phyloP scores from a whole-genome alignment of 2,888 invertebrate species.

The Tachina fera region DNA sequence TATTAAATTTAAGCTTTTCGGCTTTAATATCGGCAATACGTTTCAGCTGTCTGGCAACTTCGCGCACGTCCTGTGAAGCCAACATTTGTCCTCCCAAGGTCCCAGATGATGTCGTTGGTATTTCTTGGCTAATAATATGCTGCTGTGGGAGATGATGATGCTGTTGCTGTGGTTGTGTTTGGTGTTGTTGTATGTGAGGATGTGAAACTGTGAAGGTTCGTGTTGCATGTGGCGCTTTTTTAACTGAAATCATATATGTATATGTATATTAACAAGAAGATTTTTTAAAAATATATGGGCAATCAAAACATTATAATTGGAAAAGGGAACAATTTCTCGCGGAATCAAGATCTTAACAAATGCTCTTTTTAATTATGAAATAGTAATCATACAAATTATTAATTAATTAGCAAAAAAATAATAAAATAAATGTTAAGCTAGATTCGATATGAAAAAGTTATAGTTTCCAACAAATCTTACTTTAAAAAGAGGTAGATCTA shows the following conservation, averaged over 20 bases:
- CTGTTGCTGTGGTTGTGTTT: slow-evolving; percentile 54
- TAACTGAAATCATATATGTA: slow-evolving; percentile 76
- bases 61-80: slow-evolving; percentile 76
- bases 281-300: neutral
- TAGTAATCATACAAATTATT: too few relatives aligned
- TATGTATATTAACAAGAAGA: neutral
- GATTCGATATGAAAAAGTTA: too few relatives aligned
- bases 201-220: slow-evolving; percentile 66
- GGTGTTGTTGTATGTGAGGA: slow-evolving; percentile 69
- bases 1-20: slow-evolving; percentile 81
- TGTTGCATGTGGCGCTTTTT: slow-evolving; percentile 74
- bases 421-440: too few relatives aligned
- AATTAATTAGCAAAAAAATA: too few relatives aligned
- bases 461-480: too few relatives aligned
- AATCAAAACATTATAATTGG: too few relatives aligned
- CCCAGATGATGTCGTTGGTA: slow-evolving; percentile 56
- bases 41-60: slow-evolving; percentile 79
- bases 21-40: slow-evolving; percentile 82
- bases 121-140: slow-evolving; percentile 63
- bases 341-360: too few relatives aligned
- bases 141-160: slow-evolving; percentile 55
- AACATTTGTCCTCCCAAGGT: slow-evolving; percentile 60
- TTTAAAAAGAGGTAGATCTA: too few relatives aligned
- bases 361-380: too few relatives aligned
- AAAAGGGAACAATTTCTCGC: too few relatives aligned